Conservation (phyloP, 2,113 vertebrate species). For the Ictalurus furcatus region DNA sequence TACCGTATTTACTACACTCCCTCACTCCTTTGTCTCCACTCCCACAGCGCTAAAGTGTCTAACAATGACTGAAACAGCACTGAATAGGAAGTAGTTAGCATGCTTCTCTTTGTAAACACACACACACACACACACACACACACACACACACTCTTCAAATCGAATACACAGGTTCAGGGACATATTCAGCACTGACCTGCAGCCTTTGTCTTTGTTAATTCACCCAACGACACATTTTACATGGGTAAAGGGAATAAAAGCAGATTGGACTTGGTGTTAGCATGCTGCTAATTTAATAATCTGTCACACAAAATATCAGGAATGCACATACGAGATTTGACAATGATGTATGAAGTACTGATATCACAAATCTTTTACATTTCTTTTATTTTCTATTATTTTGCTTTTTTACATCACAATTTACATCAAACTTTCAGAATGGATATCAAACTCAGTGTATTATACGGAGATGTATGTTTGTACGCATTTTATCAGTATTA, state of each 20-base stretch:
- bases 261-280: neutral
- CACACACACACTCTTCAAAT: neutral
- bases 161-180: neutral
- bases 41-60: neutral
- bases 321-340: neutral
- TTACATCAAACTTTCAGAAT: neutral
- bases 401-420: neutral
- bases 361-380: neutral
- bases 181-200: neutral
- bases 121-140: constrained; percentile 1
- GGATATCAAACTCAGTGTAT: too few relatives aligned
- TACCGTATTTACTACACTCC: neutral
- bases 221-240: neutral
- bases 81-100: neutral
- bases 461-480: too few relatives aligned
- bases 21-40: neutral
- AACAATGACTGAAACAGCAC: neutral
- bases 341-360: neutral
- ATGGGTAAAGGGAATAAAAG: neutral
- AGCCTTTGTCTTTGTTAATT: neutral
- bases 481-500: too few relatives aligned
- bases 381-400: neutral
- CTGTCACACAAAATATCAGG: neutral
- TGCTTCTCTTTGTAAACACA: neutral
- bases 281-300: neutral